Evolutionary conservation across 2,113 vertebrate species (phyloP).

Genomic region (Pelmatolapia mariae): DNA sequence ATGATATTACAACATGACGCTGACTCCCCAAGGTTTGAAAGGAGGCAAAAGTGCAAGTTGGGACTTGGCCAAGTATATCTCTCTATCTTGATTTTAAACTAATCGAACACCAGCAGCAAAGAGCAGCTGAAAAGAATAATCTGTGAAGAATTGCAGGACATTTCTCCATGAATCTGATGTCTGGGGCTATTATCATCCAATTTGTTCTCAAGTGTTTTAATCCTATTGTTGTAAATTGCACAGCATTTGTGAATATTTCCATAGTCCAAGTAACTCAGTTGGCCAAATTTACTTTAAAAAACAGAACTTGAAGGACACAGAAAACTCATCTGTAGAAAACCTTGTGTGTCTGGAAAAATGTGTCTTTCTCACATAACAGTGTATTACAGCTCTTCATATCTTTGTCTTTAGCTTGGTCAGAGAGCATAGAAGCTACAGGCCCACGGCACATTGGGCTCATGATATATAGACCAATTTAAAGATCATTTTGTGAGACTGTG

Average conservation of each 20-base stretch:
- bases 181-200: background rate
- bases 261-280: background rate
- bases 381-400: background rate
- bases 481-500: constrained; percentile 4
- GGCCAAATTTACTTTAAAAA: background rate
- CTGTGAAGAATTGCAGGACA: background rate
- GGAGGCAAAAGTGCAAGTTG: background rate
- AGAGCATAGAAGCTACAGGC: background rate
- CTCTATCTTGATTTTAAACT: background rate
- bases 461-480: constrained; percentile 10
- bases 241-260: background rate
- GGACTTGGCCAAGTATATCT: background rate
- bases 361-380: background rate
- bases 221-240: background rate
- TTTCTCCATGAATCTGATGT: background rate
- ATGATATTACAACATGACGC: background rate
- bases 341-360: background rate
- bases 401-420: background rate
- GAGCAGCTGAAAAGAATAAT: background rate
- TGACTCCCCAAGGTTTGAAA: background rate
- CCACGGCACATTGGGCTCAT: background rate
- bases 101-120: background rate
- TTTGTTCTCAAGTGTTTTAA: background rate
- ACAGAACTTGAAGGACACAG: background rate
- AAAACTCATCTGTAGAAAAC: background rate